Evolutionary conservation across 2,888 invertebrate species (phyloP), one percentile per base, ranked within the genome.

Genomic region (Nomada fabriciana): DNA sequence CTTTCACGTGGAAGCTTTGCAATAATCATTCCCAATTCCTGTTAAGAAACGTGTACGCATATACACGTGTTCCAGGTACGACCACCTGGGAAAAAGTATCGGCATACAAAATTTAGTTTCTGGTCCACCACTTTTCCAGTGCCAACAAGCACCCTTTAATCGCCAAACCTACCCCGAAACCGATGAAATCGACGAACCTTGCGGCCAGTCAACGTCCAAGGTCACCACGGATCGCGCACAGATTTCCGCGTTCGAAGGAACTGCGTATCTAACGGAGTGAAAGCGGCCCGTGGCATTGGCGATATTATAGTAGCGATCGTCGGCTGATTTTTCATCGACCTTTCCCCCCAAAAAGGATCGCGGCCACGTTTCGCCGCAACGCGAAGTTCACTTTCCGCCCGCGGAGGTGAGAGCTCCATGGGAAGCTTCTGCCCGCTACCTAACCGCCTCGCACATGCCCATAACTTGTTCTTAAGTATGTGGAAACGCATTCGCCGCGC

Each of bases 381-480:
- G 86, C 89, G 90, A 92, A 92, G 92, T 92, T 93, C 92, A 92
- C 90, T 90, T 89, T 91, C 89, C 90, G 93, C 93, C 93, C 92
- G 93, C 89, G 93, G 93, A 93, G 93, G 93, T 92, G 93, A 93
- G 93, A 93, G 93, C 86, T 93, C 91, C 91, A 92, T 93, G 93
- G 92, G 93, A 93, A 93, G 92, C 93, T 92, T 90, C 92, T 92
- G 91, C 91, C 90, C 91, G 92, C 92, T 92, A 91, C 91, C 83
- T 70, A 63, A 72, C 76, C 82, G 42, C 82, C 79, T 75, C 86
- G 82, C 85, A 50, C 85, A 87, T 87, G 87, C 87, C 89, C 89
- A 88, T 89, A 87, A 89, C 90, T 89, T 87, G 86, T 85, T 87
- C 88, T 84, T 86, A 80, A 87, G 83, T 78, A 86, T 85, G 78